phyloP scores from a whole-genome alignment of 2,113 vertebrate species.

The Trogon surrucura region DNA sequence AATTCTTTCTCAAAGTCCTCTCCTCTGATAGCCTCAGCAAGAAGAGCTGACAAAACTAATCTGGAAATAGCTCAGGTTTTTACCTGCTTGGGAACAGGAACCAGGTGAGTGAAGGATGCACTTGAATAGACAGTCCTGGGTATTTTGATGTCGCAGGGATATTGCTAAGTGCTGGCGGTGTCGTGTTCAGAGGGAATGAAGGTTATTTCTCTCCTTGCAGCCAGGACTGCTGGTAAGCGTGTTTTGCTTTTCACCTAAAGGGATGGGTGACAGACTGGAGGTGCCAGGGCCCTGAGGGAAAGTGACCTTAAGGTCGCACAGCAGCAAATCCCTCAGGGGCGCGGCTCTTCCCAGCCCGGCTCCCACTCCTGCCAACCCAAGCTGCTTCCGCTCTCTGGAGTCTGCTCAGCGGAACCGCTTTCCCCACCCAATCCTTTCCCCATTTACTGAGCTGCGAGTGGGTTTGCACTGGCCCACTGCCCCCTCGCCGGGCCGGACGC shows the following conservation, averaged over 20 bases:
- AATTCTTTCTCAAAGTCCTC: background rate
- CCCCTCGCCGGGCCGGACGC: too few species aligned
- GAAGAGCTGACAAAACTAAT: background rate
- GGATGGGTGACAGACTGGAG: background rate
- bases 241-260: background rate
- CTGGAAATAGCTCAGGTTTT: background rate
- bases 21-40: background rate
- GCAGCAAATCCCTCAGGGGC: background rate
- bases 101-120: accelerated
- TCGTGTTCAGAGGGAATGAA: background rate
- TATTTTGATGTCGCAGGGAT: background rate
- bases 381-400: background rate
- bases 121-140: background rate
- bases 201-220: background rate
- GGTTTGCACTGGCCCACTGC: background rate
- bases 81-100: background rate
- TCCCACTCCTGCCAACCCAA: background rate
- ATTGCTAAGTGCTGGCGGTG: background rate
- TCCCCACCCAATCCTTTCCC: background rate
- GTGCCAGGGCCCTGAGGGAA: accelerated
- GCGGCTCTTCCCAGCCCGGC: background rate
- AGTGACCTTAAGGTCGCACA: accelerated
- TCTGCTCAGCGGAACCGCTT: background rate
- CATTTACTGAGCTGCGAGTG: background rate
- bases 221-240: background rate